Evolutionary conservation across 2,797 vertebrate species (phyloP), one percentile per base, ranked within the genome.

Genomic region (Sparidentex hasta): DNA sequence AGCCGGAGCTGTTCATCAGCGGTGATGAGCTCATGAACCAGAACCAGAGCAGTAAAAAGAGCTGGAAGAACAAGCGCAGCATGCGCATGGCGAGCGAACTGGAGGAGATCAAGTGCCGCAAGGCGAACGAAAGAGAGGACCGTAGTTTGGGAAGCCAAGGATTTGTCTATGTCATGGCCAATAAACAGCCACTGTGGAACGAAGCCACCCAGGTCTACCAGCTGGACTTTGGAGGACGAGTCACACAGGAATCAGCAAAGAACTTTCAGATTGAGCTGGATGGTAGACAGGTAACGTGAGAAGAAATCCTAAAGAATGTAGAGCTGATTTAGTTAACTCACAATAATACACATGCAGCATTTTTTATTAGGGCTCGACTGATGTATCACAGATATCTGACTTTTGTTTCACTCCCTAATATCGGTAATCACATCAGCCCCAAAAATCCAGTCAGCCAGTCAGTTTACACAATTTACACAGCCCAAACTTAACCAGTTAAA

Each of bases 191-290:
- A 0, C 88, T 99, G 80, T 99, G 98, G 98, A 99, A 99, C 0
- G 98, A 99, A 89, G 98, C 98, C 16, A 99, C 98, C 0, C 98
- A 99, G 92, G 98, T 99, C 25, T 99, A 99, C 93, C 98, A 99
- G 95, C 96, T 99, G 71, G 98, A 99, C 90, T 99, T 99, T 2
- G 98, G 98, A 83, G 98, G 98, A 59, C 94, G 98, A 12, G 98
- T 99, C 84, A 99, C 98, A 38, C 98, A 99, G 88, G 98, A 99
- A 91, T 99, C 98, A 0, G 98, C 98, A 66, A 99, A 99, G 94
- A 99, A 99, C 91, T 99, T 99, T 93, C 98, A 99, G 91, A 99
- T 99, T 46, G 98, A 99, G 91, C 94, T 99, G 93, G 98, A 99
- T 87, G 98, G 98, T 59, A 94, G 98, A 92, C 98, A 99, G 97